Base-by-base conservation (phyloP, 1,140 invertebrate genomes). In the Aphaenogaster ashmeadi region DNA sequence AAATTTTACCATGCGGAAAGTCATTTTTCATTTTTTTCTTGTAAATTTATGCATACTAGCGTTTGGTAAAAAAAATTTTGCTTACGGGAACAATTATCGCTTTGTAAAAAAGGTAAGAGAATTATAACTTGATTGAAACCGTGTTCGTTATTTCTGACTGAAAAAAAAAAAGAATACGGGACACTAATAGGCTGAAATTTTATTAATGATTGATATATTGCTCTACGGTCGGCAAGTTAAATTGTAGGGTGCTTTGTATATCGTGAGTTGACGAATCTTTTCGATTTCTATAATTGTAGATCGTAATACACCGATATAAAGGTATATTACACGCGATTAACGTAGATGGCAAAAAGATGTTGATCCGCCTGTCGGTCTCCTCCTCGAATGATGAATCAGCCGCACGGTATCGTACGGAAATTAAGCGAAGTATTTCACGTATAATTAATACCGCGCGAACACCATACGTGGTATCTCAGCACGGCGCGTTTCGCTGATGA, bases 401-500 rank as follows among this genome's bases (percentile, higher is more conserved):
- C 41, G 69, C 47, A 62, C 41, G 54, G 15, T 62, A 75, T 75
- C 69, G 8, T 38, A 75, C 27, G 56, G 80, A 75, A 75, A 84
- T 84, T 44, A 84, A 84, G 41, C 27, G 21, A 36, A 62, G 69
- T 75, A 84, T 50, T 83, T 83, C 54, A 74, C 33, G 13, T 84
- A 50, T 84, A 84, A 84, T 84, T 84, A 84, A 84, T 84, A 21
- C 69, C 13, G 80, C 67, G 80, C 41, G 54, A n/a, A 58, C 54
- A n/a, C 69, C 64, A 27, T 27, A 27, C 27, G 27, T 38, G 66
- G 38, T 83, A 47, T 84, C 44, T 60, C 33, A 13, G 54, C 41
- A 27, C 9, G 38, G 60, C 72, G 47, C 60, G 77, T 62, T 89
- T 89, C 60, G 41, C 13, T 66, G 66, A 79, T 89, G 88, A 90